Conservation (phyloP, 2,888 invertebrate species). For the Ctena decussata region DNA sequence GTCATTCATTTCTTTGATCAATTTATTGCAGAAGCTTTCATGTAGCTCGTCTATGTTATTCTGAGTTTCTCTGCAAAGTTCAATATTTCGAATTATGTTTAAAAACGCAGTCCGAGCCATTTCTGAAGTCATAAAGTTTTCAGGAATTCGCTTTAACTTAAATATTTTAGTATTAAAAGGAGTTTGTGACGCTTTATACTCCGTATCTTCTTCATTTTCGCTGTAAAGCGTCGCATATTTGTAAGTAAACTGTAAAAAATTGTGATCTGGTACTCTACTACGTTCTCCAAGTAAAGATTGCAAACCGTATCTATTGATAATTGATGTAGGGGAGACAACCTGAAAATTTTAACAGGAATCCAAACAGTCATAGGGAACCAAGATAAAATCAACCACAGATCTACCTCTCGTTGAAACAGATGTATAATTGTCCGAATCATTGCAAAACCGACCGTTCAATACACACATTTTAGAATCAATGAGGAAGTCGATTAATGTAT, state of each 20-base stretch:
- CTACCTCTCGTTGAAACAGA: conserved; percentile 2
- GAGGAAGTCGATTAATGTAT: conserved; percentile 15
- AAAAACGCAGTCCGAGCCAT: conserved; percentile 4
- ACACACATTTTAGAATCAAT: neutral
- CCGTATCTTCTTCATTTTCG: neutral
- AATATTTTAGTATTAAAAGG: conserved; percentile 3
- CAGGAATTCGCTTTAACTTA: conserved; percentile 26
- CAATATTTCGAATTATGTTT: conserved; percentile 19
- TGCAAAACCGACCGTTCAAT: conserved; percentile 16
- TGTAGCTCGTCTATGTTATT: conserved; percentile 9
- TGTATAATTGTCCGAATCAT: conserved; percentile 16
- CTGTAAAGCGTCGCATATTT: neutral
- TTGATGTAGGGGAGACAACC: neutral
- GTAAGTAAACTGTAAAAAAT: conserved; percentile 5
- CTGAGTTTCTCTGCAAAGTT: conserved; percentile 26
- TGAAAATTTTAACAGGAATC: neutral
- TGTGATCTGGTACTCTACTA: conserved; percentile 9
- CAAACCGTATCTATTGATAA: neutral
- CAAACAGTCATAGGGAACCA: conserved; percentile 10
- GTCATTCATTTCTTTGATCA: conserved; percentile 11
- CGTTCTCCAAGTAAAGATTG: neutral
- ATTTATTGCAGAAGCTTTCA: conserved; percentile 12
- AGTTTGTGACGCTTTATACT: neutral
- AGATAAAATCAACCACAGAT: conserved; percentile 12
- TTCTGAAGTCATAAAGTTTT: conserved; percentile 22